Evolutionary conservation across 2,113 vertebrate species (phyloP), one percentile per base, ranked within the genome.

Genomic region (Penelope pileata): DNA sequence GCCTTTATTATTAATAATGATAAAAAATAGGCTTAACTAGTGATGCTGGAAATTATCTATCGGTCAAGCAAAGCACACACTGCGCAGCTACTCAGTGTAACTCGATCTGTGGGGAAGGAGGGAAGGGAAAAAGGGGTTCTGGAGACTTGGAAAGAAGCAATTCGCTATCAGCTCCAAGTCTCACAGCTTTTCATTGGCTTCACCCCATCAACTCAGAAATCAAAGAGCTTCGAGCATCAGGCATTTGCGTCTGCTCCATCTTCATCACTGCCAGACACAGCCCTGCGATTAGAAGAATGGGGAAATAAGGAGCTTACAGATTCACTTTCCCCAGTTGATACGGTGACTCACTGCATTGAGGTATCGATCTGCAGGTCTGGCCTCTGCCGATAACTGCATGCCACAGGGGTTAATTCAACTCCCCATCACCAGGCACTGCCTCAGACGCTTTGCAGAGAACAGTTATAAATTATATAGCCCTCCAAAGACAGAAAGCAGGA

Each of bases 281-380:
- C 14, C 56, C 64, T 5, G 29, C 14, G 80, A 97, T 94, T 96
- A 96, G 94, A 97, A 96, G 96, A 92, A 97, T 96, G 94, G 86
- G 67, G 83, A 94, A 97, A 94, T 97, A 97, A 97, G 96, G 83
- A 97, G 96, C 96, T 96, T 92, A 95, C 56, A 92, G 73, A 92
- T 90, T 88, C 94, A 83, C 95, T 95, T 91, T 90, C 75, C 94
- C 74, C 77, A 51, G 88, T 6, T 94, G 80, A 94, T 64, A 50
- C 1, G 22, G 93, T 84, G 96, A 94, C 86, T 93, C 87, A 86
- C 85, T 67, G 87, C 79, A 85, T 80, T 1, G 29, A 93, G 84
- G 53, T 91, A 97, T 97, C 11, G 95, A 97, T 95, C 95, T 79
- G 9, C 47, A 47, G 88, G 47, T 75, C 95, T 97, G 96, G 93